Conservation (phyloP, 1,140 invertebrate genomes). For the Spodoptera litura region DNA sequence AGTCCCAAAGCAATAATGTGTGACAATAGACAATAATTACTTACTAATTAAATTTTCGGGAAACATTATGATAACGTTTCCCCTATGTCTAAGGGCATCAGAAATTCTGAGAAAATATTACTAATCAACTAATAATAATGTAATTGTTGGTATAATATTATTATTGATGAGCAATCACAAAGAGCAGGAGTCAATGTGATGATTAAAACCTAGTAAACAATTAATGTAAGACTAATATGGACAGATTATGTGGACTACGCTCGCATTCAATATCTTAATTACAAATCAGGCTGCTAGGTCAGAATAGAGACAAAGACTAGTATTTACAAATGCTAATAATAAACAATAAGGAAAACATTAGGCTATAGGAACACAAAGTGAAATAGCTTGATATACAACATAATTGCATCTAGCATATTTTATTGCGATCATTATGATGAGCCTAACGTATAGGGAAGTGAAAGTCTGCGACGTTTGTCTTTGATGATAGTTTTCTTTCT, state of each 20-base stretch:
- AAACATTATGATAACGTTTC: neutral
- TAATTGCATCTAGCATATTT: constrained; percentile 14
- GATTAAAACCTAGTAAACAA: neutral
- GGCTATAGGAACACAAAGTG: neutral
- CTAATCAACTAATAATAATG: neutral
- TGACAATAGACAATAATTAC: too few relatives aligned
- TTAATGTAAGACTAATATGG: constrained; percentile 1
- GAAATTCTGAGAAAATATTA: neutral
- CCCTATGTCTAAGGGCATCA: neutral
- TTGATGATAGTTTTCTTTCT: neutral
- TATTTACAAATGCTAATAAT: constrained; percentile 20
- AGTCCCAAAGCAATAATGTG: too few relatives aligned
- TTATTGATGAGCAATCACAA: neutral
- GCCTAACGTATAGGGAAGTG: constrained; percentile 5
- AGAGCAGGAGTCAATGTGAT: neutral
- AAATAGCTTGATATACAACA: neutral
- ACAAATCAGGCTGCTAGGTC: constrained; percentile 32
- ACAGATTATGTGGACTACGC: too few relatives aligned
- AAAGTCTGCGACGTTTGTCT: neutral
- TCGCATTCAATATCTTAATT: neutral
- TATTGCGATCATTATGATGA: constrained; percentile 24
- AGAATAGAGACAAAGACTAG: constrained; percentile 16
- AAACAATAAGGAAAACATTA: constrained; percentile 36
- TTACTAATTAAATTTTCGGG: neutral
- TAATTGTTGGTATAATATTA: neutral